Evolutionary conservation across 2,113 vertebrate species (phyloP).

Genomic region (Cavia aperea): DNA sequence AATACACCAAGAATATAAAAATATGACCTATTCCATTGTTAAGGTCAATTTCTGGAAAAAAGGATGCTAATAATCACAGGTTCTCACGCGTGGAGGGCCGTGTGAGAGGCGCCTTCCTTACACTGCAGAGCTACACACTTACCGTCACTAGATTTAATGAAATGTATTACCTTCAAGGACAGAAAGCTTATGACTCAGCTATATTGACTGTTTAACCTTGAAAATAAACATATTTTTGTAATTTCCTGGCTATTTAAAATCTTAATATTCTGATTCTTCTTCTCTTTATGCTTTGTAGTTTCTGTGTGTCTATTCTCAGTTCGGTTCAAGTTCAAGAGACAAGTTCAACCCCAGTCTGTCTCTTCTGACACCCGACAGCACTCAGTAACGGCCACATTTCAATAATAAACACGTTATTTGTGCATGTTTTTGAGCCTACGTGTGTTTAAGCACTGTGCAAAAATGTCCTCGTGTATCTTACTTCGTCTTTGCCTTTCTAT

Average conservation of each 20-base stretch:
- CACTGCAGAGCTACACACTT: not conserved
- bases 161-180: not conserved
- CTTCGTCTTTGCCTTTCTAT: conserved; percentile 46
- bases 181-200: not conserved
- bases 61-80: not conserved
- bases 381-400: conserved; percentile 53
- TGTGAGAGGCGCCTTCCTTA: not conserved
- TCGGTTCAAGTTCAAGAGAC: not conserved
- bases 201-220: not conserved
- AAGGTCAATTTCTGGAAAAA: conserved; percentile 4
- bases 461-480: conserved; percentile 18
- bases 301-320: not conserved
- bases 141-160: not conserved
- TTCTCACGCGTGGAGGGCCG: not conserved
- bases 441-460: conserved; percentile 39
- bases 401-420: conserved; percentile 25
- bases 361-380: conserved; percentile 37
- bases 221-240: not conserved
- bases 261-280: not conserved
- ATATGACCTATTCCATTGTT: not conserved
- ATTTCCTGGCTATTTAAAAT: conserved; percentile 31
- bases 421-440: conserved; percentile 29
- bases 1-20: not conserved
- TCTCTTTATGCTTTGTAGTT: not conserved
- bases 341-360: not conserved